These are phyloP conservation scores for Metopia argyrocephala DNA, from an alignment of 2,888 invertebrate genomes.

Conservation along the genomic window DNA sequence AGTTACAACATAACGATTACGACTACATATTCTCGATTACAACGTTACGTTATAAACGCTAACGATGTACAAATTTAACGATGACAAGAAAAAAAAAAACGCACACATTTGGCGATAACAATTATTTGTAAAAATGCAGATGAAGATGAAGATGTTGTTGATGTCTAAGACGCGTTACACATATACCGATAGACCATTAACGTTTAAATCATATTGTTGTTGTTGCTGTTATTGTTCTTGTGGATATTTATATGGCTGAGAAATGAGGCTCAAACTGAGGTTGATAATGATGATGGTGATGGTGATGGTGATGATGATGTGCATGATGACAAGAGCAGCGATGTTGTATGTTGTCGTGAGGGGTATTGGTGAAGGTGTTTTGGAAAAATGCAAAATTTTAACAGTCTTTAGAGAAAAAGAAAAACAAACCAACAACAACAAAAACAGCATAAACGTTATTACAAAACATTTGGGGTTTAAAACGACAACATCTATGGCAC, in stretches of 20 bases:
- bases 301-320: conserved; percentile 2
- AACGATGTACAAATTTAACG: conserved; percentile 62
- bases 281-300: conserved; percentile 46
- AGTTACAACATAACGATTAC: neutral
- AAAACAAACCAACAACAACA: conserved; percentile 48
- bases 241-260: conserved; percentile 24
- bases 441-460: conserved; percentile 68
- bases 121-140: conserved; percentile 19
- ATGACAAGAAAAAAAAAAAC: neutral
- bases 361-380: conserved; percentile 55
- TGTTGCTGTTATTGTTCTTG: conserved; percentile 52
- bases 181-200: conserved; percentile 3
- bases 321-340: conserved; percentile 10
- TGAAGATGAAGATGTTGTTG: conserved; percentile 35
- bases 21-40: neutral
- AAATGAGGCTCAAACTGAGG: conserved; percentile 40
- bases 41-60: conserved; percentile 66
- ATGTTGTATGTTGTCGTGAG: neutral
- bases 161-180: conserved; percentile 55
- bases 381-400: conserved; percentile 29
- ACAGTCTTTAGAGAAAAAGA: neutral
- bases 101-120: conserved; percentile 21
- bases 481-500: conserved; percentile 56
- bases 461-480: conserved; percentile 61
- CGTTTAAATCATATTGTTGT: conserved; percentile 48